phyloP scores from a whole-genome alignment of 2,113 vertebrate genomes.

The Neomonachus schauinslandi region DNA sequence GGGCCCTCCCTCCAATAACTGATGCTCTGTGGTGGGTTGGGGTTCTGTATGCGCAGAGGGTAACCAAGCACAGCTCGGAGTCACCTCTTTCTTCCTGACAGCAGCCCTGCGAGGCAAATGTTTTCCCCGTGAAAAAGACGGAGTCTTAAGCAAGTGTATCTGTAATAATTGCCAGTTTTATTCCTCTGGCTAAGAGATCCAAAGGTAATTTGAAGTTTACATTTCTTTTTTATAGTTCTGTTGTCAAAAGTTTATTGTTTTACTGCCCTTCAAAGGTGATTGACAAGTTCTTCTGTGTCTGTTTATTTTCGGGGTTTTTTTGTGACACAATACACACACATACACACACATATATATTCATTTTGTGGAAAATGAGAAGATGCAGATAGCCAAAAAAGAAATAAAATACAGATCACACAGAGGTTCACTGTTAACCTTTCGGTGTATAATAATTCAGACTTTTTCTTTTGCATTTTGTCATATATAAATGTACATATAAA shows the following conservation, averaged over 20 bases:
- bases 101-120: background rate
- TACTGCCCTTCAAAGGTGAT: constrained; percentile 23
- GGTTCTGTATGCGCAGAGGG: background rate
- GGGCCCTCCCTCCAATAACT: background rate
- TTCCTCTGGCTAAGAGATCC: constrained; percentile 70
- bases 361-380: constrained; percentile 59
- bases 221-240: constrained; percentile 53
- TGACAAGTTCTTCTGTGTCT: constrained; percentile 27
- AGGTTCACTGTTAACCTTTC: constrained; percentile 28
- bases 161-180: constrained; percentile 76
- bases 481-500: constrained; percentile 16
- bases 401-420: constrained; percentile 11
- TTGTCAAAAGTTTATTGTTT: constrained; percentile 44
- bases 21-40: background rate
- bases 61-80: background rate
- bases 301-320: constrained; percentile 5
- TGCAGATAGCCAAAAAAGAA: background rate
- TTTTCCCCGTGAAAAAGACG: constrained; percentile 69
- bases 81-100: background rate
- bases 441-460: constrained; percentile 49
- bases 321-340: background rate
- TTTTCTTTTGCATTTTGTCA: constrained; percentile 15
- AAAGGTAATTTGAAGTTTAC: constrained; percentile 70
- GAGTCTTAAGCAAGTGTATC: constrained; percentile 63
- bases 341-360: background rate